A percentile compares a stretch with the other conserved stretches of the same genome.
These are phyloP conservation scores for Hanleya hanleyi DNA, from an alignment of 2,888 invertebrate species.

Conservation along the genomic window DNA sequence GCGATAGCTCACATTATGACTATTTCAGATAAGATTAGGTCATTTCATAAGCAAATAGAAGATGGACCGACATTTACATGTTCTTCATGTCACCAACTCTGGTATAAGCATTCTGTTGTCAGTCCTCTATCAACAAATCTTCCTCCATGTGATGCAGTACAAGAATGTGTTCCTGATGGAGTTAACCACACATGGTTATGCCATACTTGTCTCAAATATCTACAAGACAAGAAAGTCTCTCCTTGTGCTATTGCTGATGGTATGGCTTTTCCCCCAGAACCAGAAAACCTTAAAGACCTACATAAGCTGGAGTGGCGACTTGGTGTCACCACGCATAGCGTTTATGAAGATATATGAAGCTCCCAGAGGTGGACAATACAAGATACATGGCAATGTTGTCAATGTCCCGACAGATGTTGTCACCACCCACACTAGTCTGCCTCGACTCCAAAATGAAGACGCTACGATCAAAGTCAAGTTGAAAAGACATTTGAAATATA, in stretches of 20 bases:
- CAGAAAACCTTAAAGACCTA: slow-evolving; percentile 28
- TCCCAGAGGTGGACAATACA: slow-evolving; percentile 1
- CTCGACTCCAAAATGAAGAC: slow-evolving; percentile 21
- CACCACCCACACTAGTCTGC: slow-evolving; percentile 12
- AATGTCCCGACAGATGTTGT: background rate
- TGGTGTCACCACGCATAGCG: slow-evolving; percentile 61
- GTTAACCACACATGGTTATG: background rate
- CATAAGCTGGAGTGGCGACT: slow-evolving; percentile 64
- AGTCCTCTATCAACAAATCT: background rate
- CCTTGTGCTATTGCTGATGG: slow-evolving; percentile 27
- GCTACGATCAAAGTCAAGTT: slow-evolving; percentile 33
- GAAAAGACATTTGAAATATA: slow-evolving; percentile 32
- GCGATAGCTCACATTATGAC: background rate
- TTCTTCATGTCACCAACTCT: background rate
- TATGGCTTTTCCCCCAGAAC: slow-evolving; percentile 27
- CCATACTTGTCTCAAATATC: background rate
- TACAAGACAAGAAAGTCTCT: slow-evolving; percentile 11
- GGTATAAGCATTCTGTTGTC: background rate
- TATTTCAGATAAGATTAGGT: background rate
- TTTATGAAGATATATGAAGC: slow-evolving; percentile 68
- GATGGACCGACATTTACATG: too few relatives aligned
- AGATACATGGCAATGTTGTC: slow-evolving; percentile 1
- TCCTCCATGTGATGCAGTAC: background rate
- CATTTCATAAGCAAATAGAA: background rate
- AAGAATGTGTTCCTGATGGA: background rate